phyloP scores from a whole-genome alignment of 2,888 invertebrate species.

The Oligia fasciuncula region DNA sequence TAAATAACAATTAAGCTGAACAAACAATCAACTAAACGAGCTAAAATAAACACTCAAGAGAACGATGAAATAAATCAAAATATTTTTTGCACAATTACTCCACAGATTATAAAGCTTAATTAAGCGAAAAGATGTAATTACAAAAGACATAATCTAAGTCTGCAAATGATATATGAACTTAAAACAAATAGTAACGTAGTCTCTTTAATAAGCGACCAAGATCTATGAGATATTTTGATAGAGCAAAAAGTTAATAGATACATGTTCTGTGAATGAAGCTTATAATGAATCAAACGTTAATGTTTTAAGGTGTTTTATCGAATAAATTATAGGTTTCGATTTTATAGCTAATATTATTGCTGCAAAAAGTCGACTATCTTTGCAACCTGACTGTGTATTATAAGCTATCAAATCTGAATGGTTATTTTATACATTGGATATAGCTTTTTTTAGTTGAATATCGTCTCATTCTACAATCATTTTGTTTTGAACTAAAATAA shows the following conservation, averaged over 20 bases:
- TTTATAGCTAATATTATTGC: constrained; percentile 39
- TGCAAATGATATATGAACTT: constrained; percentile 36
- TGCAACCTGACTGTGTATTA: neutral
- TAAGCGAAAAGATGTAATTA: constrained; percentile 44
- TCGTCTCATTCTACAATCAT: neutral
- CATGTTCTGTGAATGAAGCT: constrained; percentile 48
- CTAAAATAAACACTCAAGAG: constrained; percentile 27
- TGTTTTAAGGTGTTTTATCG: constrained; percentile 17
- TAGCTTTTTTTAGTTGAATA: neutral
- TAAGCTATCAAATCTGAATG: constrained; percentile 10
- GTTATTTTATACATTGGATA: constrained; percentile 3
- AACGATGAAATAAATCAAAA: constrained; percentile 42
- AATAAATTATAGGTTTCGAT: constrained; percentile 54
- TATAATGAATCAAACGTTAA: constrained; percentile 27
- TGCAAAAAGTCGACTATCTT: constrained; percentile 33
- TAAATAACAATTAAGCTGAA: constrained; percentile 60
- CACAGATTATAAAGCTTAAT: constrained; percentile 36
- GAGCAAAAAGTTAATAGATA: constrained; percentile 44
- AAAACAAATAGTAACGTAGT: constrained; percentile 45
- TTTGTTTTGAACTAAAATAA: neutral
- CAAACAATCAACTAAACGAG: constrained; percentile 50
- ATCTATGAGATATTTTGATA: constrained; percentile 20
- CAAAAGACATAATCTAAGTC: constrained; percentile 37
- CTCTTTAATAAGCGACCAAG: constrained; percentile 7
- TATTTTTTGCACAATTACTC: constrained; percentile 54